phyloP scores from a whole-genome alignment of 2,888 invertebrate genomes.

The Pheosia tremula region DNA sequence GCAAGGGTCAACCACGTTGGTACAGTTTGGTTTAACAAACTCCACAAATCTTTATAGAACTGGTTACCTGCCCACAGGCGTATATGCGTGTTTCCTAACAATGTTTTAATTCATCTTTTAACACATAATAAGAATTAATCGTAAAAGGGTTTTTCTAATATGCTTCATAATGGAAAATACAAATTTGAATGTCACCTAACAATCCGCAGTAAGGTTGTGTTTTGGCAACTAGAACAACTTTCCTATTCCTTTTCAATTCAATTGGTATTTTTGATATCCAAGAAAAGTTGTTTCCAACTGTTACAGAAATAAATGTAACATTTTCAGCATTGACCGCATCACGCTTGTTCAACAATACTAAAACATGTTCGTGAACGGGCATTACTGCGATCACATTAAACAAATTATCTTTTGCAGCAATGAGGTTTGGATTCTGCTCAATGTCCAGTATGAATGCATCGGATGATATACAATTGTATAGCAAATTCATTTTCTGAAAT shows the following conservation, averaged over 20 bases:
- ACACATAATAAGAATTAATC: too few species aligned
- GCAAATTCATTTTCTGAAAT: conserved; percentile 53
- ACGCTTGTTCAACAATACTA: conserved; percentile 44
- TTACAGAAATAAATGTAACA: conserved; percentile 47
- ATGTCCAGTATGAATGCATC: conserved; percentile 51
- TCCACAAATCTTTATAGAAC: too few species aligned
- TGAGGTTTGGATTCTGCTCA: conserved; percentile 42
- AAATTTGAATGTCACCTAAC: conserved; percentile 40
- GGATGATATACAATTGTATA: conserved; percentile 34
- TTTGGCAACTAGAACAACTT: conserved; percentile 55
- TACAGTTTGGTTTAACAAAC: too few species aligned
- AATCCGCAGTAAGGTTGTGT: conserved; percentile 55
- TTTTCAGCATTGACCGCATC: conserved; percentile 31
- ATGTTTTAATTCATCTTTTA: neutral
- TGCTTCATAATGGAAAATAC: too few species aligned
- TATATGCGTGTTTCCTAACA: neutral
- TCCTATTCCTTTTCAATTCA: conserved; percentile 49
- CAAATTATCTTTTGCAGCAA: conserved; percentile 43
- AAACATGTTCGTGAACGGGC: conserved; percentile 46
- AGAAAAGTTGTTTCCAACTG: conserved; percentile 48
- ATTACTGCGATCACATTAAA: conserved; percentile 47
- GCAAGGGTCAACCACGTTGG: too few species aligned
- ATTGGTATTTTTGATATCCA: conserved; percentile 51
- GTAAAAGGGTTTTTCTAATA: too few species aligned
- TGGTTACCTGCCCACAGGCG: too few species aligned